Evolutionary conservation across 2,888 invertebrate species (phyloP).

Genomic region (Brachylomia viminalis): DNA sequence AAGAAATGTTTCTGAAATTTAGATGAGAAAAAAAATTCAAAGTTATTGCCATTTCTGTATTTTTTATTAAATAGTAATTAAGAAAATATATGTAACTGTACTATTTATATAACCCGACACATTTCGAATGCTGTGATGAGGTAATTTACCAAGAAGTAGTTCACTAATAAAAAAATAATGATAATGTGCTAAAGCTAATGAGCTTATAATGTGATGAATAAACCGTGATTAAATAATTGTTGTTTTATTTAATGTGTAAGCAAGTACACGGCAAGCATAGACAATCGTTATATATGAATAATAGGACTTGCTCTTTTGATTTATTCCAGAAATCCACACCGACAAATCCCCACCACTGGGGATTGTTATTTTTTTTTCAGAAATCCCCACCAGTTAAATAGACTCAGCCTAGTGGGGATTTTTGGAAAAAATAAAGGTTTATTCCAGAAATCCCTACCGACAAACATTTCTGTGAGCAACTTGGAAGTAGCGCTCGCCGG

Average conservation of each 20-base stretch:
- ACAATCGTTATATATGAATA: no score
- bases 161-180: constrained; percentile 30
- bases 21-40: neutral
- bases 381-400: no score
- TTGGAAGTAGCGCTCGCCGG: no score
- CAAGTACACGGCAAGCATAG: no score
- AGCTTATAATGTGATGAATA: constrained; percentile 38
- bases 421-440: no score
- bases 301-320: no score
- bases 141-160: constrained; percentile 38
- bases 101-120: constrained; percentile 25
- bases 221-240: constrained; percentile 18
- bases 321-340: no score
- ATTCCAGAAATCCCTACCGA: no score
- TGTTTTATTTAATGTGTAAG: constrained; percentile 13
- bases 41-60: neutral
- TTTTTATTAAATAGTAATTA: constrained; percentile 3
- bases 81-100: constrained; percentile 1
- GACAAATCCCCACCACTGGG: no score
- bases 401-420: no score
- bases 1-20: neutral
- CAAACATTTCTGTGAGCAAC: no score
- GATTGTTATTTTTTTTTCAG: no score
- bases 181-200: constrained; percentile 33
- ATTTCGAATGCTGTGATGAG: constrained; percentile 57